Conservation (phyloP, 2,888 invertebrate genomes). For the Cryptus armator region DNA sequence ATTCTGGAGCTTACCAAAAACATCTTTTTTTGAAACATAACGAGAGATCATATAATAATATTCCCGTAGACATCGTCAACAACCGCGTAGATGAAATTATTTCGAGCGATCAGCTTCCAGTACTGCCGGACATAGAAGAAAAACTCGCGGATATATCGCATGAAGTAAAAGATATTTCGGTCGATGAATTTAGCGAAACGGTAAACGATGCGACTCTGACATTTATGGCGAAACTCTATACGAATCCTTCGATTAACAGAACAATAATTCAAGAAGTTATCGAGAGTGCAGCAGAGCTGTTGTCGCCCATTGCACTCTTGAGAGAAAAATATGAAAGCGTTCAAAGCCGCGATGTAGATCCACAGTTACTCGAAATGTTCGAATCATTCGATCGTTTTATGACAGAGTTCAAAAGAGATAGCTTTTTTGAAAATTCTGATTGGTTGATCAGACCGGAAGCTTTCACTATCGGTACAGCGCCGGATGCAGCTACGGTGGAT, state of each 20-base stretch:
- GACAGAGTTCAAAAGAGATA: too few relatives aligned
- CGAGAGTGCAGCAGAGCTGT: slow-evolving; percentile 41
- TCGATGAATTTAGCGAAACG: not conserved
- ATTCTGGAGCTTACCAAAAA: slow-evolving; percentile 16
- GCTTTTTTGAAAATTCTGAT: too few relatives aligned
- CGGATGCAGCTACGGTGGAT: too few relatives aligned
- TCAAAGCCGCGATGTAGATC: not conserved
- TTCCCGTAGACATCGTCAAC: too few relatives aligned
- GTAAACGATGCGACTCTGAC: slow-evolving; percentile 25
- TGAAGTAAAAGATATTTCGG: too few relatives aligned
- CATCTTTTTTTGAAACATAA: slow-evolving; percentile 24
- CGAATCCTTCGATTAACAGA: slow-evolving; percentile 22
- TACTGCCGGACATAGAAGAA: not conserved
- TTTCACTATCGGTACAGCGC: too few relatives aligned
- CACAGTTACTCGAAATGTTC: too few relatives aligned
- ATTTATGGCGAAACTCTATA: slow-evolving; percentile 49
- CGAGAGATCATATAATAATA: not conserved
- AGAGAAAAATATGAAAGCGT: too few relatives aligned
- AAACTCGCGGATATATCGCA: not conserved
- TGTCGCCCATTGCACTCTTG: not conserved
- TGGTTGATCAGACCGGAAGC: too few relatives aligned
- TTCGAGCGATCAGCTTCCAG: too few relatives aligned
- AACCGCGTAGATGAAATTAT: too few relatives aligned
- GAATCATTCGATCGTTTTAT: too few relatives aligned
- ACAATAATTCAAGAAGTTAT: slow-evolving; percentile 47